These are phyloP conservation scores for Lordiphosa collinella DNA, from an alignment of 1,140 invertebrate genomes.

Conservation along the genomic window DNA sequence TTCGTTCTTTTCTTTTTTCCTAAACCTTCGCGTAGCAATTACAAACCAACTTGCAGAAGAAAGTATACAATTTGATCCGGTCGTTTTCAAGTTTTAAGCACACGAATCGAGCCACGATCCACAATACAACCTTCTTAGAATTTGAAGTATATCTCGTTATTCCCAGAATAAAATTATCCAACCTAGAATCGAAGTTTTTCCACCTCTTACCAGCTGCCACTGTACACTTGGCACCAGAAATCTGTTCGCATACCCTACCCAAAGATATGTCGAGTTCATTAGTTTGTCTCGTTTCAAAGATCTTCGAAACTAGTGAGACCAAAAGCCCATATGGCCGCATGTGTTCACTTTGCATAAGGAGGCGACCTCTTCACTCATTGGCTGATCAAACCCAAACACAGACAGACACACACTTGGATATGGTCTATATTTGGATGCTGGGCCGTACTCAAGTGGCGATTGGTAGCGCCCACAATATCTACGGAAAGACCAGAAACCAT, in stretches of 20 bases:
- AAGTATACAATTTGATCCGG: too few relatives aligned
- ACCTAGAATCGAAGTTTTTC: too few relatives aligned
- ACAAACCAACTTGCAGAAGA: too few relatives aligned
- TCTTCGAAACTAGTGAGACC: not conserved
- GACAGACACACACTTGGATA: conserved; percentile 2
- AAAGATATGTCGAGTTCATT: not conserved
- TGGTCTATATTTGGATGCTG: conserved; percentile 59
- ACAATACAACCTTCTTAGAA: too few relatives aligned
- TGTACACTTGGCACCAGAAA: too few relatives aligned
- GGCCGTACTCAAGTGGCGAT: conserved; percentile 34
- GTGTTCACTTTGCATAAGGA: conserved; percentile 1
- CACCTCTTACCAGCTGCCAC: too few relatives aligned
- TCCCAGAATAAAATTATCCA: too few relatives aligned
- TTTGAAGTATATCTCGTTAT: too few relatives aligned
- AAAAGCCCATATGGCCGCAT: not conserved
- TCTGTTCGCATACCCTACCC: not conserved
- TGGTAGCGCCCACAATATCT: conserved; percentile 21
- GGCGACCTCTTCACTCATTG: conserved; percentile 12
- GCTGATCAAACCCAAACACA: conserved; percentile 5
- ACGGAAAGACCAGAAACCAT: not conserved
- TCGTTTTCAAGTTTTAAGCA: too few relatives aligned
- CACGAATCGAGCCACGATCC: too few relatives aligned
- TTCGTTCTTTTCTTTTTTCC: too few relatives aligned
- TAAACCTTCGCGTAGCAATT: too few relatives aligned
- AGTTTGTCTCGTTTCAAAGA: not conserved